Conservation (phyloP, 2,888 invertebrate genomes). For the Drosophila mettleri region DNA sequence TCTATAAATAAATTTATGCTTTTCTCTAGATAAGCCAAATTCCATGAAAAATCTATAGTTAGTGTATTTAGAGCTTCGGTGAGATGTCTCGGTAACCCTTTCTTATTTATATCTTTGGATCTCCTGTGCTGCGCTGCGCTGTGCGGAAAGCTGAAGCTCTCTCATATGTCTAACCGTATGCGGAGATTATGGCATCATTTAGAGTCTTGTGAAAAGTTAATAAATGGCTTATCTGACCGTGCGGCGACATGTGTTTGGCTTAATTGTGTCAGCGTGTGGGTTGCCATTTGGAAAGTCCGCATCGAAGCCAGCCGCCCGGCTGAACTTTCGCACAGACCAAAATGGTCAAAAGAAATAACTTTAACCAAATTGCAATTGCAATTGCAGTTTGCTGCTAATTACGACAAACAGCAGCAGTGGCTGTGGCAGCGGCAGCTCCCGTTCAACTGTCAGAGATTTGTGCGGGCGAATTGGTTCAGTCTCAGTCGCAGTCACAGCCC, state of each 20-base stretch:
- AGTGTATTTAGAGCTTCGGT: constrained; percentile 17
- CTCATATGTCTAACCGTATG: constrained; percentile 79
- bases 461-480: constrained; percentile 49
- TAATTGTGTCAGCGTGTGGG: constrained; percentile 82
- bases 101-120: constrained; percentile 60
- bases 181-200: constrained; percentile 82
- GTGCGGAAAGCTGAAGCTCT: constrained; percentile 42
- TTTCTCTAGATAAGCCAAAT: neutral
- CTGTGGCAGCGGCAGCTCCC: constrained; percentile 8
- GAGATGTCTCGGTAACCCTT: constrained; percentile 51
- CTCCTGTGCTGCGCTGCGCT: constrained; percentile 26
- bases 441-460: constrained; percentile 76
- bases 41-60: neutral
- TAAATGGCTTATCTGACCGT: constrained; percentile 79
- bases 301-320: constrained; percentile 20
- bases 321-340: constrained; percentile 76
- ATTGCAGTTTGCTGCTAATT: constrained; percentile 64
- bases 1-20: no score
- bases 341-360: constrained; percentile 70
- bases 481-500: constrained; percentile 1
- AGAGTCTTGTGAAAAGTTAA: constrained; percentile 79
- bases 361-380: constrained; percentile 38
- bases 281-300: constrained; percentile 69
- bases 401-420: constrained; percentile 70
- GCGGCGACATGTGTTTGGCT: constrained; percentile 80